Base-by-base conservation (phyloP, 2,888 invertebrate species). In the Pocota personata region DNA sequence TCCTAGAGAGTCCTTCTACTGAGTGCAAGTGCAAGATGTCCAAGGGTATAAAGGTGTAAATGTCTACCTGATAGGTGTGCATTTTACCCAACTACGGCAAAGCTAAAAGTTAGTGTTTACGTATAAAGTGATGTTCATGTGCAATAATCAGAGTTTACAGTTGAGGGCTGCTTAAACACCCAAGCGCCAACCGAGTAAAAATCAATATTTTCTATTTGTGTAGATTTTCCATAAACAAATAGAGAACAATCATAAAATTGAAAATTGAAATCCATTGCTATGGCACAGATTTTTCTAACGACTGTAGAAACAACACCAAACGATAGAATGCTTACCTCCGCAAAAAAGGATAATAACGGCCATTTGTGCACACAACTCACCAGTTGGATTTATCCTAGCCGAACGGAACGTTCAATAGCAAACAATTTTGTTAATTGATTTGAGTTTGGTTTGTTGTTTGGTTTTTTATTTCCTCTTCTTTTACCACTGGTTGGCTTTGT, bases 381-480 rank as follows among this genome's bases (percentile, higher is more conserved):
- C 57, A 66, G 57, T 58, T 76, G 52, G 60, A 76, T 80, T 80
- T 76, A 86, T 86, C 71, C 76, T 80, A 6, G 72, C 62, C 69
- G 48, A 66, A 66, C 40, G 55, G 24, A 69, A 52, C 64, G 76
- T 76, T 80, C 84, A 71, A 52, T 72, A 30, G 84, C 71, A 80
- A 80, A 80, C 80, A 86, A 86, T 86, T 86, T 80, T 75, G 84
- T 86, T 86, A 86, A 86, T 86, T 86, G 84, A 86, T 86, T 86
- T 76, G 66, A 75, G 75, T 86, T 80, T 75, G 62, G 57, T 72
- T 79, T 67, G 57, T 62, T 60, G 30, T 48, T 76, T 16, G 12
- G 14, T 73, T 50, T 43, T 46, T 58, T 57, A 4, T 60, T 55
- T 57, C 32, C 46, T 37, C 46, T 50, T 48, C 46, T 67, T 30